phyloP scores from a whole-genome alignment of 2,888 invertebrate genomes.

The Cryptus viduatorius region DNA sequence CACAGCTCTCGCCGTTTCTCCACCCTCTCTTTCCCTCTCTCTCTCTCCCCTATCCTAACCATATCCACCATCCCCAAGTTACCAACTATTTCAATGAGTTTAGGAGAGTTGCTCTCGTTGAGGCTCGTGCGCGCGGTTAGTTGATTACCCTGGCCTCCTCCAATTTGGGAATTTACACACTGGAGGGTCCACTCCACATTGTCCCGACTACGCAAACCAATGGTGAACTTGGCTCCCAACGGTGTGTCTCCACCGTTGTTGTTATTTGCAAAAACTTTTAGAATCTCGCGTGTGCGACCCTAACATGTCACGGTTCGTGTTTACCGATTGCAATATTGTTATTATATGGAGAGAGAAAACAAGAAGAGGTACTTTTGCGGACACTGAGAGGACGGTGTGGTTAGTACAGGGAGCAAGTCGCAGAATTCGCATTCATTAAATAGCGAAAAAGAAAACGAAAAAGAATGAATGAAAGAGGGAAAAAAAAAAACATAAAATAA shows the following conservation, averaged over 20 bases:
- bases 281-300: not conserved
- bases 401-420: constrained; percentile 28
- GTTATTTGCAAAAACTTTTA: not conserved
- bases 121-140: constrained; percentile 78
- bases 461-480: constrained; percentile 9
- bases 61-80: constrained; percentile 66
- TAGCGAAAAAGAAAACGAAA: constrained; percentile 21
- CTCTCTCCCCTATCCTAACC: constrained; percentile 14
- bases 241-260: not conserved
- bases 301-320: not conserved
- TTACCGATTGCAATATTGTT: not conserved
- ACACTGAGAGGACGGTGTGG: constrained; percentile 27
- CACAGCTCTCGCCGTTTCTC: not conserved
- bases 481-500: not conserved
- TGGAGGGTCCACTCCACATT: constrained; percentile 31
- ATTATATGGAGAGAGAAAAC: not conserved
- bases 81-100: constrained; percentile 82
- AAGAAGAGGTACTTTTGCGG: constrained; percentile 5
- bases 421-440: constrained; percentile 58
- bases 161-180: constrained; percentile 79
- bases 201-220: constrained; percentile 29
- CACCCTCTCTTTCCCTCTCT: not conserved
- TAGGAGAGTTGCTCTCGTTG: constrained; percentile 69
- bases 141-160: constrained; percentile 78
- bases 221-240: not conserved